Evolutionary conservation across 2,113 vertebrate genomes (phyloP).

Genomic region (Riparia riparia): DNA sequence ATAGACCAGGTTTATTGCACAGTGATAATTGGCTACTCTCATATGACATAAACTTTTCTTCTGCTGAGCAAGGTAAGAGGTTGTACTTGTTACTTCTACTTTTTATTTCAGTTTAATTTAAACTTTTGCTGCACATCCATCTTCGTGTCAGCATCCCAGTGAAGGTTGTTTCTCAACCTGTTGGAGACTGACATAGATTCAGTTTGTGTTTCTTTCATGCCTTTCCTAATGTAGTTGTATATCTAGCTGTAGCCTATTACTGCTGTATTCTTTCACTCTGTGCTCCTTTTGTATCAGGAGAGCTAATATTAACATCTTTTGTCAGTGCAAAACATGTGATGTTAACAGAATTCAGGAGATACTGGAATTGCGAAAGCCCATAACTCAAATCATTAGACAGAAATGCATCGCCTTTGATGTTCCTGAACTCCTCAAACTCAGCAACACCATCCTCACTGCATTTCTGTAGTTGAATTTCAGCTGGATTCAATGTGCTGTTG

Average conservation of each 20-base stretch:
- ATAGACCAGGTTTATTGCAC: neutral
- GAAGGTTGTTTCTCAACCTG: neutral
- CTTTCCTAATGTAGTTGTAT: neutral
- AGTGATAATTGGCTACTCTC: neutral
- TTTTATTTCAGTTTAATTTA: neutral
- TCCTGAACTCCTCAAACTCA: neutral
- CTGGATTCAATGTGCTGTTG: neutral
- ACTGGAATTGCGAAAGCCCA: neutral
- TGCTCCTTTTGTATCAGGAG: neutral
- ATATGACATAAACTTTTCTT: neutral
- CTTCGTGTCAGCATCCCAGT: neutral
- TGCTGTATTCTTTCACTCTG: neutral
- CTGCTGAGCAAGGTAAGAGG: neutral
- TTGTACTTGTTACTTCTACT: neutral
- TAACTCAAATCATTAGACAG: neutral
- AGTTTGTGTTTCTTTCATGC: neutral
- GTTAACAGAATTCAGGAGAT: neutral
- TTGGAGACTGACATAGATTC: neutral
- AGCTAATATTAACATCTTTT: neutral
- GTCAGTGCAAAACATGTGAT: neutral
- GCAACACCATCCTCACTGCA: neutral
- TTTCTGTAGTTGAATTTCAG: neutral
- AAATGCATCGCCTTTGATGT: neutral
- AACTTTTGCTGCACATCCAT: neutral
- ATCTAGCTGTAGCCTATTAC: neutral